These are phyloP conservation scores for Mirza zaza DNA, from an alignment of 2,113 vertebrate genomes.

Conservation along the genomic window DNA sequence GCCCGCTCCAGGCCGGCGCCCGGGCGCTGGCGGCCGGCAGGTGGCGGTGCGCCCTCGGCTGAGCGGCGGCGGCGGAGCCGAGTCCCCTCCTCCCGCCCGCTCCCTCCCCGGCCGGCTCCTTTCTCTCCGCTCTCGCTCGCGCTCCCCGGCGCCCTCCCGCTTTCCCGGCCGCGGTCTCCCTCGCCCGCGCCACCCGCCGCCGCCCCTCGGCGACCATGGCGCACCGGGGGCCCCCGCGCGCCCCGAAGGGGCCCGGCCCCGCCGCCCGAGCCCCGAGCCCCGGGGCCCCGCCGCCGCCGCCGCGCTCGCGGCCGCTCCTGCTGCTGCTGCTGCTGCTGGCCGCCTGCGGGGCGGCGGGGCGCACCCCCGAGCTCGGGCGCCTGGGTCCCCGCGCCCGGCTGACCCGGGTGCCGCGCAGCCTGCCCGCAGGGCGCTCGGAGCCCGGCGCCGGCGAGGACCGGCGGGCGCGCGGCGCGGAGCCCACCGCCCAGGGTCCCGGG, in stretches of 20 bases:
- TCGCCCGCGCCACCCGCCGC: slow-evolving; percentile 60
- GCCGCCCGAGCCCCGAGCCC: slow-evolving; percentile 42
- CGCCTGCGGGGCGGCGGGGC: slow-evolving; percentile 81
- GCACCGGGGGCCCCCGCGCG: slow-evolving; percentile 83
- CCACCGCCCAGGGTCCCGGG: neutral
- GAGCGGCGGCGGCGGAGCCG: slow-evolving; percentile 22
- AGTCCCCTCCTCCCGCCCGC: slow-evolving; percentile 72
- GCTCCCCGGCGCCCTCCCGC: slow-evolving; percentile 70
- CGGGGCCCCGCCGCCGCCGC: neutral
- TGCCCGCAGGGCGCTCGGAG: slow-evolving; percentile 66
- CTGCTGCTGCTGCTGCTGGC: slow-evolving; percentile 55
- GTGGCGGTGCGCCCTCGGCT: slow-evolving; percentile 84
- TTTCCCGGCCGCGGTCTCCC: slow-evolving; percentile 77
- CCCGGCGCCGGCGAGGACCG: slow-evolving; percentile 41
- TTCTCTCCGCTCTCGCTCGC: slow-evolving; percentile 73
- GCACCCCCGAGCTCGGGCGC: slow-evolving; percentile 81
- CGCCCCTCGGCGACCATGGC: slow-evolving; percentile 84
- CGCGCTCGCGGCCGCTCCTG: neutral
- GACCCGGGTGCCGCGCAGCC: slow-evolving; percentile 69
- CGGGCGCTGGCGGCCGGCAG: slow-evolving; percentile 79
- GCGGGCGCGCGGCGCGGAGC: slow-evolving; percentile 48
- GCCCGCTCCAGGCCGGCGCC: too few relatives aligned
- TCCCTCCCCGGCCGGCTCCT: slow-evolving; percentile 64
- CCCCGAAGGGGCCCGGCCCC: slow-evolving; percentile 70
- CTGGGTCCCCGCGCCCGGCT: slow-evolving; percentile 70